A percentile compares a stretch with the other conserved stretches of the same genome.
Evolutionary conservation across 2,113 vertebrate genomes (phyloP).

Genomic region (Ia io): DNA sequence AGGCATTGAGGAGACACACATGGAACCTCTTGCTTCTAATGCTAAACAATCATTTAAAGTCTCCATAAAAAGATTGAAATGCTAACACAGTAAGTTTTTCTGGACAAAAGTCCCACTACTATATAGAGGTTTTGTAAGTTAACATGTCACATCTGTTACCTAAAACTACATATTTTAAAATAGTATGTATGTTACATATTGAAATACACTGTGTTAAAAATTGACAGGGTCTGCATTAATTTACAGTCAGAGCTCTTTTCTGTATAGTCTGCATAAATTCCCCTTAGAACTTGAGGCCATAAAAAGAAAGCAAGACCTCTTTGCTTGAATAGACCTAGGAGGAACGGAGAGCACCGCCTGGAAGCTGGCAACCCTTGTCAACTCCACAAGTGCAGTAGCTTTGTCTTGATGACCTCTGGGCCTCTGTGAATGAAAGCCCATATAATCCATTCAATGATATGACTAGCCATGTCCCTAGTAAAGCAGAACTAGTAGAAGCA

Average conservation of each 20-base stretch:
- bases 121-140: neutral
- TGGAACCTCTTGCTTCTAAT: neutral
- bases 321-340: neutral
- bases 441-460: neutral
- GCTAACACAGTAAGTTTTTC: neutral
- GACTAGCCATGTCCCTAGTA: neutral
- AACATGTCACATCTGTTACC: neutral
- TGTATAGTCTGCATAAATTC: neutral
- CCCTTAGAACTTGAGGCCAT: neutral
- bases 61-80: neutral
- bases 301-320: neutral
- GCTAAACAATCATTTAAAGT: neutral
- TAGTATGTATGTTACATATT: neutral
- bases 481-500: neutral
- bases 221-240: neutral
- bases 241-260: neutral
- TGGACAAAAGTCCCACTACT: neutral
- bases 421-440: neutral
- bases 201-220: neutral
- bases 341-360: neutral
- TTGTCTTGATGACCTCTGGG: neutral
- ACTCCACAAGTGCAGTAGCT: neutral
- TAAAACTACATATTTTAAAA: neutral
- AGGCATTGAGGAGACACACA: neutral
- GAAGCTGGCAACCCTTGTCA: neutral